Conservation (phyloP, 2,888 invertebrate species). For the Drosophila nigricruria region DNA sequence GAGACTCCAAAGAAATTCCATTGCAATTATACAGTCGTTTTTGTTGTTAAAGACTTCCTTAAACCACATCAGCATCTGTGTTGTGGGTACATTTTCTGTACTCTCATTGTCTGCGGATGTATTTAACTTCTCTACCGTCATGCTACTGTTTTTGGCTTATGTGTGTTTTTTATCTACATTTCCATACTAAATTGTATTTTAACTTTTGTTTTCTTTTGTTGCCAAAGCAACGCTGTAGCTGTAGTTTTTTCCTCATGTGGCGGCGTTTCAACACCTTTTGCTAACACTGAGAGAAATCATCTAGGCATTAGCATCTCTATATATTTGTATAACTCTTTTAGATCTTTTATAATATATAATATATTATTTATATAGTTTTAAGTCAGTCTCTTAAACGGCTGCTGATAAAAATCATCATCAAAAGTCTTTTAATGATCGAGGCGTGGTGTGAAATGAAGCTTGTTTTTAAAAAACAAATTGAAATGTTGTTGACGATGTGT, state of each 20-base stretch:
- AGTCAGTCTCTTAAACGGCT: neutral
- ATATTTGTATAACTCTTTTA: neutral
- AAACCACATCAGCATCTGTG: constrained; percentile 7
- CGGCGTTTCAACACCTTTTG: constrained; percentile 19
- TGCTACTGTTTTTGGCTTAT: constrained; percentile 37
- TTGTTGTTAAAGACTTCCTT: constrained; percentile 36
- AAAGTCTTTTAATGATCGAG: neutral
- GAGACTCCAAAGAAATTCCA: constrained; percentile 15
- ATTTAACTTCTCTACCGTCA: constrained; percentile 35
- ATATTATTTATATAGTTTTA: neutral
- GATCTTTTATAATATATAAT: neutral
- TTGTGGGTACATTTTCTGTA: constrained; percentile 41
- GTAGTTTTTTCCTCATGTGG: neutral
- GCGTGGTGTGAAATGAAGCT: neutral
- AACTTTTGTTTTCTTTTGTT: neutral
- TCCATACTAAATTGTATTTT: constrained; percentile 14
- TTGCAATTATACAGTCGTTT: constrained; percentile 34
- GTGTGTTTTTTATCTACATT: constrained; percentile 16
- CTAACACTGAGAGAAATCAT: constrained; percentile 12
- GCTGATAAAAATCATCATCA: neutral
- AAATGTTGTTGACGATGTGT: neutral
- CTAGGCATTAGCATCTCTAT: neutral
- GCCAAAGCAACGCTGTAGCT: neutral
- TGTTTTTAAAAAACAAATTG: neutral
- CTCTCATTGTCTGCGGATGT: constrained; percentile 59